Percentiles rank a stretch among this genome's conserved stretches.
Evolutionary conservation across 2,797 vertebrate genomes (phyloP).

Genomic region (Pseudochirops corinnae): DNA sequence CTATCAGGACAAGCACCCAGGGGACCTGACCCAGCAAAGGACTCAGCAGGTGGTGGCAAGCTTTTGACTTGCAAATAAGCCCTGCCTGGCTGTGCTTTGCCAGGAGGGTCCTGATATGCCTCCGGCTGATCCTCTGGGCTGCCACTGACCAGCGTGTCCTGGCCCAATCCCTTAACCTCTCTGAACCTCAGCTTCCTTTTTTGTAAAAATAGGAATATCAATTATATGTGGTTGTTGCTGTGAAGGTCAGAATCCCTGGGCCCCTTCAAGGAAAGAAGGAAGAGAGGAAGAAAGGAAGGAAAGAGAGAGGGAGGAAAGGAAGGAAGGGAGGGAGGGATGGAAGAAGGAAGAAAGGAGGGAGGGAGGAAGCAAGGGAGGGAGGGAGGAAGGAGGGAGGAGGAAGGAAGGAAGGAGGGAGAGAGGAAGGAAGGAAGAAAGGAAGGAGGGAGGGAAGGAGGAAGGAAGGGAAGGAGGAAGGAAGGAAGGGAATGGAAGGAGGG

Average conservation of each 20-base stretch:
- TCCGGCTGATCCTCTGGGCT: neutral
- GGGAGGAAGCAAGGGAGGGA: neutral
- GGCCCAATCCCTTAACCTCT: too few relatives aligned
- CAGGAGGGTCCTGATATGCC: neutral
- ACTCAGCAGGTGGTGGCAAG: neutral
- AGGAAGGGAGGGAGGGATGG: neutral
- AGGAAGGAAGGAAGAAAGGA: neutral
- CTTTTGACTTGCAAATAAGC: neutral
- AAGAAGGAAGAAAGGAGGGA: too few relatives aligned
- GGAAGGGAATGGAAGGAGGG: fast-evolving
- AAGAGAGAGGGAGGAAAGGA: neutral
- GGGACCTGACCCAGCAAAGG: neutral
- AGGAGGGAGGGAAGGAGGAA: too few relatives aligned
- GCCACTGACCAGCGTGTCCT: neutral
- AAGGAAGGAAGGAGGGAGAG: neutral
- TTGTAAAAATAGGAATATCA: neutral
- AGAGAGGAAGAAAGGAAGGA: neutral
- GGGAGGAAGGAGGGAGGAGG: neutral
- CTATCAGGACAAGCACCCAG: neutral
- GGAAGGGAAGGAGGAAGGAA: too few relatives aligned
- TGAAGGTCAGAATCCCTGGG: neutral
- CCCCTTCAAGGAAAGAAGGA: neutral
- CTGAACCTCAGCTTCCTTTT: neutral
- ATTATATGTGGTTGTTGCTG: neutral
- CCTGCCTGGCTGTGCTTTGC: neutral